These are phyloP conservation scores for Leptarthrus brevirostris DNA, from an alignment of 2,888 invertebrate genomes.

Conservation along the genomic window DNA sequence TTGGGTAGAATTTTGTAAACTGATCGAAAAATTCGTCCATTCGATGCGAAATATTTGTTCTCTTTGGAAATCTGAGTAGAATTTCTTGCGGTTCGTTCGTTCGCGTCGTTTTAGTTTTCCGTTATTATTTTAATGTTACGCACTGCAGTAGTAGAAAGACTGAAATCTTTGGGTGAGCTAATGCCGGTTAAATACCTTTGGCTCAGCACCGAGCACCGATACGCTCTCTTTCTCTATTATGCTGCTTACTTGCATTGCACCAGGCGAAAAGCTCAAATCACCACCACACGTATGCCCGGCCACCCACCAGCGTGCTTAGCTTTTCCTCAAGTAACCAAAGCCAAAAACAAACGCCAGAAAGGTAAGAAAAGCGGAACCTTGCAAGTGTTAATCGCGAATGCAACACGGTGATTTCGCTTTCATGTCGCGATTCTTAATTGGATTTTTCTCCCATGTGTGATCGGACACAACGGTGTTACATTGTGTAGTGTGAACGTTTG, in stretches of 20 bases:
- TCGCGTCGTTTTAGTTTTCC: conserved; percentile 47
- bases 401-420: conserved; percentile 37
- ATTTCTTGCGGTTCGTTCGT: conserved; percentile 37
- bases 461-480: neutral
- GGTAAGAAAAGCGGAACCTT: conserved; percentile 47
- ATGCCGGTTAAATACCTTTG: conserved; percentile 68
- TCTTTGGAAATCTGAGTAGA: conserved; percentile 14
- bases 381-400: conserved; percentile 37
- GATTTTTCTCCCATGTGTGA: conserved; percentile 36
- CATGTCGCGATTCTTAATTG: conserved; percentile 42
- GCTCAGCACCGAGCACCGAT: conserved; percentile 58
- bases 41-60: conserved; percentile 6
- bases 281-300: conserved; percentile 10
- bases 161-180: conserved; percentile 68
- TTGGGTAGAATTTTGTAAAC: conserved; percentile 23
- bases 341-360: conserved; percentile 19
- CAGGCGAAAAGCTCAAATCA: conserved; percentile 8
- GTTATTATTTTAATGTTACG: conserved; percentile 34
- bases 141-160: conserved; percentile 68
- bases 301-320: conserved; percentile 26
- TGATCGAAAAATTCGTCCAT: conserved; percentile 22
- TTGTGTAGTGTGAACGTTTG: neutral
- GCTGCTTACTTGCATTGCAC: neutral
- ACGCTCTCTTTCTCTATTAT: conserved; percentile 29
- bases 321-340: conserved; percentile 38